These are phyloP conservation scores for Salarias fasciatus DNA, from an alignment of 2,797 vertebrate genomes.

Conservation along the genomic window DNA sequence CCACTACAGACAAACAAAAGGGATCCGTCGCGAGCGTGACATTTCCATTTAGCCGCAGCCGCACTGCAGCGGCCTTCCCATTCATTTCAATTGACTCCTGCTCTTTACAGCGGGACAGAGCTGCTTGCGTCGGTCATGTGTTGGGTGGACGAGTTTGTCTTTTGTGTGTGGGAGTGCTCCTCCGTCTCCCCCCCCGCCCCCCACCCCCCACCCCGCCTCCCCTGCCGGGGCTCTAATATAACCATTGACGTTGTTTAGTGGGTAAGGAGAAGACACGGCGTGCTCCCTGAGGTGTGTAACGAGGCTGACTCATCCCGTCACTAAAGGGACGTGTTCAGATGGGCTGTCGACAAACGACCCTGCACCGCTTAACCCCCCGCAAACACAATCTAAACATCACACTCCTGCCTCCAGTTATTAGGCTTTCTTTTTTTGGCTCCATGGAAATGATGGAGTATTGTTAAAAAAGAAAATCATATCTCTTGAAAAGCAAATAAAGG, in stretches of 20 bases:
- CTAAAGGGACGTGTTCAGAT: slow-evolving; percentile 53
- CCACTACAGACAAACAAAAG: slow-evolving; percentile 75
- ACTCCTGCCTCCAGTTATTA: slow-evolving; percentile 9
- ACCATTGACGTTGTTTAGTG: slow-evolving; percentile 65
- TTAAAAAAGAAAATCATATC: slow-evolving; percentile 16
- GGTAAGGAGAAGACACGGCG: slow-evolving; percentile 56
- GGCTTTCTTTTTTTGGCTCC: slow-evolving; percentile 21
- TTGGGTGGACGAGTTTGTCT: slow-evolving; percentile 30
- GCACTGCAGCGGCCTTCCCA: slow-evolving; percentile 50
- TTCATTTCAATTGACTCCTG: slow-evolving; percentile 75
- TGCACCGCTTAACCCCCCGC: slow-evolving; percentile 50
- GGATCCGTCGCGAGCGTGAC: slow-evolving; percentile 70
- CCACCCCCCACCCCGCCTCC: slow-evolving; percentile 44
- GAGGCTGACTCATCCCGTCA: slow-evolving; percentile 77
- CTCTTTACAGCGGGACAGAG: slow-evolving; percentile 48
- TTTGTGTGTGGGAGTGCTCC: slow-evolving; percentile 41
- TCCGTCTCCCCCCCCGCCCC: slow-evolving; percentile 43
- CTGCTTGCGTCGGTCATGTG: too few species aligned
- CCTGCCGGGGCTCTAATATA: slow-evolving; percentile 58
- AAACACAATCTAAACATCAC: slow-evolving; percentile 20
- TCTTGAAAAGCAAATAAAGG: slow-evolving; percentile 1
- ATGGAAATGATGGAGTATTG: slow-evolving; percentile 9
- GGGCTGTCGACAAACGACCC: slow-evolving; percentile 33
- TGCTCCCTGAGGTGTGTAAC: slow-evolving; percentile 70
- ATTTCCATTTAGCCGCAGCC: slow-evolving; percentile 79